These are phyloP conservation scores for Ormyrus nitidulus DNA, from an alignment of 2,888 invertebrate genomes.

Conservation along the genomic window DNA sequence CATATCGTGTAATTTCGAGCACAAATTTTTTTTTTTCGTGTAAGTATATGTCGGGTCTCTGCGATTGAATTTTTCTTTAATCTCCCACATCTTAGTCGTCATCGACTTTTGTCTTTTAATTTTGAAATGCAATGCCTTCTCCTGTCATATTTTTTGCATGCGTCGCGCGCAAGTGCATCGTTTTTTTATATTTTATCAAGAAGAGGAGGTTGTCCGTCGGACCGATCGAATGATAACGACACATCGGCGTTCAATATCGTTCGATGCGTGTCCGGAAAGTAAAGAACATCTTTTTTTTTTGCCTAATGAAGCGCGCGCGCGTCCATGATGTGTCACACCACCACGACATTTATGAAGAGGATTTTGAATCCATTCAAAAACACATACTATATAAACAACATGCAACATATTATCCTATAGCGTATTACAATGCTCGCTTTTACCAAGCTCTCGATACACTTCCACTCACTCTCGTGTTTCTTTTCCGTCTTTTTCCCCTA, in stretches of 20 bases:
- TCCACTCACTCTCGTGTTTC: not conserved
- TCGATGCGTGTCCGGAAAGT: slow-evolving; percentile 38
- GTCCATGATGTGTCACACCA: slow-evolving; percentile 67
- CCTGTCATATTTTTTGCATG: slow-evolving; percentile 2
- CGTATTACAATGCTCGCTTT: slow-evolving; percentile 68
- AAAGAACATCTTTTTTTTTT: slow-evolving; percentile 46
- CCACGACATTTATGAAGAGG: slow-evolving; percentile 70
- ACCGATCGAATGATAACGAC: slow-evolving; percentile 23
- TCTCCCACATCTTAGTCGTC: not conserved
- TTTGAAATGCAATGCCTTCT: slow-evolving; percentile 45
- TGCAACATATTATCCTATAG: slow-evolving; percentile 74
- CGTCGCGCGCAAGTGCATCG: slow-evolving; percentile 39
- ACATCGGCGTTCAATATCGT: slow-evolving; percentile 16
- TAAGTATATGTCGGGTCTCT: slow-evolving; percentile 5
- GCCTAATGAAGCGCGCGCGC: slow-evolving; percentile 58
- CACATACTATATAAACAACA: slow-evolving; percentile 75
- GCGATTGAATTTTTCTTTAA: not conserved
- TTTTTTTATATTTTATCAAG: slow-evolving; percentile 44
- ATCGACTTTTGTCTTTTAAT: slow-evolving; percentile 47
- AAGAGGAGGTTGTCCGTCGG: slow-evolving; percentile 52
- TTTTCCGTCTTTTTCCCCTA: slow-evolving; percentile 19
- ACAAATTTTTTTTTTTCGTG: slow-evolving; percentile 13
- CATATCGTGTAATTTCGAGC: slow-evolving; percentile 35
- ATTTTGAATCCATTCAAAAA: slow-evolving; percentile 72
- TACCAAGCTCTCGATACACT: slow-evolving; percentile 54